Evolutionary conservation across 2,888 invertebrate genomes (phyloP).

Genomic region (Pachydiplax longipennis): DNA sequence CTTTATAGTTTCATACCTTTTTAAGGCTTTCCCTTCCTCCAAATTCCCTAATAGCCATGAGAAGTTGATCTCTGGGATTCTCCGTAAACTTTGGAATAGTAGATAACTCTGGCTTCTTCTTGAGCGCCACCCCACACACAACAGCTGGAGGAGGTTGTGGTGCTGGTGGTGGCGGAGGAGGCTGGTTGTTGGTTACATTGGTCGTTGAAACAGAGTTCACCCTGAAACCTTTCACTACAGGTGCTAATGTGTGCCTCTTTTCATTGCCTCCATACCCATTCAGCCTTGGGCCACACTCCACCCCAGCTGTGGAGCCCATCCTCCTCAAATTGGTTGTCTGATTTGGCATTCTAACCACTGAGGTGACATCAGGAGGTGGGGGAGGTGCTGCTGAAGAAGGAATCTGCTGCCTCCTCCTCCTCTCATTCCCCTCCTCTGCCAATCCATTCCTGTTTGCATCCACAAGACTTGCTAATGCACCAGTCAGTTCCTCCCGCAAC

Average conservation of each 20-base stretch:
- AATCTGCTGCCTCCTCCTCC: slow-evolving; percentile 11
- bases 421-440: neutral
- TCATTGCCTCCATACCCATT: neutral
- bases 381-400: slow-evolving; percentile 56
- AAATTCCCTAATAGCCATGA: slow-evolving; percentile 76
- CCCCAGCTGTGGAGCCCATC: neutral
- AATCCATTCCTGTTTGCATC: slow-evolving; percentile 3
- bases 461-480: slow-evolving; percentile 8
- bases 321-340: neutral
- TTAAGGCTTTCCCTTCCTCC: slow-evolving; percentile 58
- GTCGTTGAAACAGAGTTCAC: neutral
- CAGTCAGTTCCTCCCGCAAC: neutral
- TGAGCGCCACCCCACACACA: slow-evolving; percentile 21
- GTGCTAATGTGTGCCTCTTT: slow-evolving; percentile 6
- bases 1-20: neutral
- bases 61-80: slow-evolving; percentile 71
- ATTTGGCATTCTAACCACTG: slow-evolving; percentile 48
- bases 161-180: neutral
- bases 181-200: neutral
- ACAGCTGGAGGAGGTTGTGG: slow-evolving; percentile 50
- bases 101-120: slow-evolving; percentile 49
- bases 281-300: neutral
- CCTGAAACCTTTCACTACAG: slow-evolving; percentile 42
- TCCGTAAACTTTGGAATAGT: slow-evolving; percentile 52
- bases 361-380: slow-evolving; percentile 55